A percentile compares a stretch with the other conserved stretches of the same genome.
These are phyloP conservation scores for Ormyrus pomaceus DNA, from an alignment of 2,888 invertebrate genomes.

Conservation along the genomic window DNA sequence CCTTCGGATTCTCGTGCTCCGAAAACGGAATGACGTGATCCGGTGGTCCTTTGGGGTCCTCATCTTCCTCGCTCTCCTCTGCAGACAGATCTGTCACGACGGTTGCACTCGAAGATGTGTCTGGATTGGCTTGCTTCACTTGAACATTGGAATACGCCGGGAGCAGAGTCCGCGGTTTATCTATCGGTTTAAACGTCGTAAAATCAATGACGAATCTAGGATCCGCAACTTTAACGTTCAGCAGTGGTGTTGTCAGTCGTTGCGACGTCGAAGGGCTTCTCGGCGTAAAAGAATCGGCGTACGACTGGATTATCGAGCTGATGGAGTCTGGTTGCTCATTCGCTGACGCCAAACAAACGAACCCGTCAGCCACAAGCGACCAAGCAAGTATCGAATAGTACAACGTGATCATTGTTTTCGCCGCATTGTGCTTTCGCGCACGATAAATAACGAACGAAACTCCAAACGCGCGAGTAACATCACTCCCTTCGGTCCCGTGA, in stretches of 20 bases:
- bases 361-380: slow-evolving; percentile 9
- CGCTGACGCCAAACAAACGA: background rate
- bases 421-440: slow-evolving; percentile 46
- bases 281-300: slow-evolving; percentile 25
- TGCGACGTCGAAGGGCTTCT: background rate
- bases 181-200: slow-evolving; percentile 1
- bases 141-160: background rate
- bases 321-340: slow-evolving; percentile 12
- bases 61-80: slow-evolving; percentile 15
- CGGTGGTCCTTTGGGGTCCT: slow-evolving; percentile 60
- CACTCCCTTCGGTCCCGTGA: background rate
- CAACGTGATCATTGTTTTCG: slow-evolving; percentile 40
- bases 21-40: slow-evolving; percentile 68
- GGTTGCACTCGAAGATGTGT: slow-evolving; percentile 28
- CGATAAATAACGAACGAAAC: slow-evolving; percentile 14
- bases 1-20: slow-evolving; percentile 70
- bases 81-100: slow-evolving; percentile 15
- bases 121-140: background rate
- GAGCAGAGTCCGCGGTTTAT: background rate
- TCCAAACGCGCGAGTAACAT: background rate
- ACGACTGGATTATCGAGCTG: slow-evolving; percentile 33
- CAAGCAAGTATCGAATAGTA: slow-evolving; percentile 23
- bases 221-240: slow-evolving; percentile 4
- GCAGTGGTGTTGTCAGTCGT: background rate
- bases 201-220: background rate